These are phyloP conservation scores for Antidorcas marsupialis DNA, from an alignment of 2,113 vertebrate species.

Conservation along the genomic window DNA sequence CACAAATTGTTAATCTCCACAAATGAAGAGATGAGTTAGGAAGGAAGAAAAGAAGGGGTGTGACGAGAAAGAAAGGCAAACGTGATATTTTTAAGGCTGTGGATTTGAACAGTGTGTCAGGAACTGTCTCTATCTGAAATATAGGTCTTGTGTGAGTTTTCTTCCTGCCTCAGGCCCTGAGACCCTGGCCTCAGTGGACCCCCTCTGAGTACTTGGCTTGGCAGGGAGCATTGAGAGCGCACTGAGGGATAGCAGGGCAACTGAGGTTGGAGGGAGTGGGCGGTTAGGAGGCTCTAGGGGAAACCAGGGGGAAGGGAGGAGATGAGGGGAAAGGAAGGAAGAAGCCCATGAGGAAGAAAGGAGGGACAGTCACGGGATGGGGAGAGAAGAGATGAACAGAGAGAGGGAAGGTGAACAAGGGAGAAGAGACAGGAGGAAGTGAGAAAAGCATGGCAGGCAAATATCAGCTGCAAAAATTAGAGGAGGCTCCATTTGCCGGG, in stretches of 20 bases:
- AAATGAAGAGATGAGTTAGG: background rate
- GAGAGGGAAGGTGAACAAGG: background rate
- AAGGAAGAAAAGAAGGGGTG: background rate
- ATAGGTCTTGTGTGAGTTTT: background rate
- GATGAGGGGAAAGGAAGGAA: background rate
- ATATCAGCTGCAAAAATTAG: background rate
- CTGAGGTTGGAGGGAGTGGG: background rate
- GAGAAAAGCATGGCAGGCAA: background rate
- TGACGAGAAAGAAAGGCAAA: background rate
- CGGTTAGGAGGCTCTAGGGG: background rate
- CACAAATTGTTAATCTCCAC: background rate
- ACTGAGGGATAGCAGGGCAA: background rate
- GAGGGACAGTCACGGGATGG: background rate
- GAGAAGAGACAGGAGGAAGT: background rate
- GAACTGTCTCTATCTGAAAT: background rate
- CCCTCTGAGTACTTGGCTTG: background rate
- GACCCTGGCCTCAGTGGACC: background rate
- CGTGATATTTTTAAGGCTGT: background rate
- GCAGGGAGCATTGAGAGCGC: background rate
- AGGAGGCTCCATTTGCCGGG: background rate
- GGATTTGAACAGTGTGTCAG: background rate
- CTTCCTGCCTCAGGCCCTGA: background rate
- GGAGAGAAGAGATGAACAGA: background rate
- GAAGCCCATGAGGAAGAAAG: background rate
- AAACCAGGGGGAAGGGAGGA: background rate